Conservation (phyloP, 2,797 vertebrate genomes). For the Enteromius anoplus region DNA sequence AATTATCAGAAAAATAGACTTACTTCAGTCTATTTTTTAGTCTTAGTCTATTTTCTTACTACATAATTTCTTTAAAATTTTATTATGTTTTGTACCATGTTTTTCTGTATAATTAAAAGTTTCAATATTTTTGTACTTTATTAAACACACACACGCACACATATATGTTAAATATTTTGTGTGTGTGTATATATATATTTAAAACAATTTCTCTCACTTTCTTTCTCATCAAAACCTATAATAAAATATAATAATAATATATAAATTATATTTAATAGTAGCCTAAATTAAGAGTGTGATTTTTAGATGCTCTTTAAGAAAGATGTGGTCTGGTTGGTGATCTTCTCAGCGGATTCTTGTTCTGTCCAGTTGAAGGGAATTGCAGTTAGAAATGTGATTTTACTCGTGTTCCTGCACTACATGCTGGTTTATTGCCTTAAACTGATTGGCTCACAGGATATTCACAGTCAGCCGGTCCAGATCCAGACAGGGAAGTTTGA, state of each 20-base stretch:
- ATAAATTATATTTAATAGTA: no score
- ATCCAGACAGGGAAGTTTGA: neutral
- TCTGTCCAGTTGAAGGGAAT: constrained; percentile 9
- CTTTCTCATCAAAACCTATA: no score
- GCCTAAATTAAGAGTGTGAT: neutral
- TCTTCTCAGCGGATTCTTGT: constrained; percentile 1
- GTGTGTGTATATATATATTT: no score
- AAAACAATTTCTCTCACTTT: no score
- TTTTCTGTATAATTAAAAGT: neutral
- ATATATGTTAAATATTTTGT: no score
- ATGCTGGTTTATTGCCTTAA: constrained; percentile 30
- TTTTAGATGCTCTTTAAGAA: neutral
- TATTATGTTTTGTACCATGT: neutral
- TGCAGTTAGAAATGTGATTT: neutral
- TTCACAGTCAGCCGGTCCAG: neutral
- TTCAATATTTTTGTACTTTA: neutral
- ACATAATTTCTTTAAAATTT: neutral
- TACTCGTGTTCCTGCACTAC: constrained; percentile 18
- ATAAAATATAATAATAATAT: no score
- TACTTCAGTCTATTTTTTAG: neutral
- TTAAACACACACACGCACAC: neutral
- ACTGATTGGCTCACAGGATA: constrained; percentile 21
- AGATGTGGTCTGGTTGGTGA: neutral
- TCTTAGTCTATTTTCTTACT: neutral
- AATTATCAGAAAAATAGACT: neutral